A percentile compares a stretch with the other conserved stretches of the same genome.
Conservation (phyloP, 2,888 invertebrate genomes). For the Argyra leucocephala region DNA sequence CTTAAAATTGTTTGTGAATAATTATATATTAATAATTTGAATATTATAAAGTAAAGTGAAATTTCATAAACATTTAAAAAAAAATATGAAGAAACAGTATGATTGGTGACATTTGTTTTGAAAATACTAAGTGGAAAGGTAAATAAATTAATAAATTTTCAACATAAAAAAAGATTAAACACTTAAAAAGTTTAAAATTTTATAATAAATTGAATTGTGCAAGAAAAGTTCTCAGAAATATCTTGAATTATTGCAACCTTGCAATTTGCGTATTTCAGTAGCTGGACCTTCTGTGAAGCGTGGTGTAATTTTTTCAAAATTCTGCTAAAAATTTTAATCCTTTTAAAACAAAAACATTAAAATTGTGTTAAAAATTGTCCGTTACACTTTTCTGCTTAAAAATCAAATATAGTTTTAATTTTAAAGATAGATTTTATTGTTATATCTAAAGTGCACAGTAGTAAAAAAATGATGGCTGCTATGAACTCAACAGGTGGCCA, state of each 20-base stretch:
- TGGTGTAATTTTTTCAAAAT: background rate
- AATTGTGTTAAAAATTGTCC: no score
- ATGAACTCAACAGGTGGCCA: background rate
- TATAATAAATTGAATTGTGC: conserved; percentile 57
- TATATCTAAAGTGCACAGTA: background rate
- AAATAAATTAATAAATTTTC: background rate
- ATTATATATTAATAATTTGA: no score
- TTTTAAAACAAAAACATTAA: no score
- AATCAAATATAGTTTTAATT: no score
- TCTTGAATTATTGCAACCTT: conserved; percentile 36
- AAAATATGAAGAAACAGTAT: background rate
- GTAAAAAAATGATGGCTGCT: conserved; percentile 1
- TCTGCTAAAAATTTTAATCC: no score
- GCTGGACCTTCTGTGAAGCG: conserved; percentile 21
- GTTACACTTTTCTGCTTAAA: no score
- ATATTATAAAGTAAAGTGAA: background rate
- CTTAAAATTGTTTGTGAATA: background rate
- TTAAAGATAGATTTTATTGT: no score
- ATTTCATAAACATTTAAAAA: background rate
- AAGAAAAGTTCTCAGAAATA: conserved; percentile 41
- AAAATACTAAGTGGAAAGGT: background rate
- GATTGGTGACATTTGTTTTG: conserved; percentile 6
- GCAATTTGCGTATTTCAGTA: conserved; percentile 43
- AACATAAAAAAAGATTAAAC: background rate
- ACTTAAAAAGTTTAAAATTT: conserved; percentile 63